Evolutionary conservation across 2,888 invertebrate genomes (phyloP).

Genomic region (Sylvicola cinctus): DNA sequence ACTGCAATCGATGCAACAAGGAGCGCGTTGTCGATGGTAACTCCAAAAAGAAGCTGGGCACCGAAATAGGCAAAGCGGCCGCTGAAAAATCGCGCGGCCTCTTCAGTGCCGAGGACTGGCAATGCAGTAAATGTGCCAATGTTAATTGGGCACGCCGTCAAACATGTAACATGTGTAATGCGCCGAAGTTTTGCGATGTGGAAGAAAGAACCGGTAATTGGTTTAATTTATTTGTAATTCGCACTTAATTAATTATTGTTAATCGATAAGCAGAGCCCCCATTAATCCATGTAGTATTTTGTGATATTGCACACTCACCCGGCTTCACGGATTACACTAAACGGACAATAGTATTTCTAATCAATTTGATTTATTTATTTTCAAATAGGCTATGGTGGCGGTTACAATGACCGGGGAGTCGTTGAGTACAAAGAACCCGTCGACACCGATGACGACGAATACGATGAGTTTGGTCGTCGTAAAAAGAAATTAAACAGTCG

Average conservation of each 20-base stretch:
- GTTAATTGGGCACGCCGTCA: constrained; percentile 89
- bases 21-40: constrained; percentile 27
- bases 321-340: background rate
- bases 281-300: too few species aligned
- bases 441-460: constrained; percentile 82
- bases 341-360: background rate
- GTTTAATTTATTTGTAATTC: constrained; percentile 14
- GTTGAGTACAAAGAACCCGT: constrained; percentile 86
- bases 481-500: constrained; percentile 25
- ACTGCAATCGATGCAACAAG: constrained; percentile 85
- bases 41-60: constrained; percentile 68
- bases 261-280: background rate
- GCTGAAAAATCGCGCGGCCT: constrained; percentile 80
- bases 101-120: constrained; percentile 97
- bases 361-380: too few species aligned
- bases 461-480: constrained; percentile 72
- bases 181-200: constrained; percentile 90
- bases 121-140: constrained; percentile 98
- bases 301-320: too few species aligned
- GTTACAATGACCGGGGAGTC: constrained; percentile 87
- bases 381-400: constrained; percentile 64
- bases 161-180: constrained; percentile 97
- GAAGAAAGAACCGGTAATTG: constrained; percentile 48
- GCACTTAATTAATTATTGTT: constrained; percentile 6
- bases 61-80: constrained; percentile 93